Base-by-base conservation (phyloP, 2,888 invertebrate genomes). In the Phalera bucephala region DNA sequence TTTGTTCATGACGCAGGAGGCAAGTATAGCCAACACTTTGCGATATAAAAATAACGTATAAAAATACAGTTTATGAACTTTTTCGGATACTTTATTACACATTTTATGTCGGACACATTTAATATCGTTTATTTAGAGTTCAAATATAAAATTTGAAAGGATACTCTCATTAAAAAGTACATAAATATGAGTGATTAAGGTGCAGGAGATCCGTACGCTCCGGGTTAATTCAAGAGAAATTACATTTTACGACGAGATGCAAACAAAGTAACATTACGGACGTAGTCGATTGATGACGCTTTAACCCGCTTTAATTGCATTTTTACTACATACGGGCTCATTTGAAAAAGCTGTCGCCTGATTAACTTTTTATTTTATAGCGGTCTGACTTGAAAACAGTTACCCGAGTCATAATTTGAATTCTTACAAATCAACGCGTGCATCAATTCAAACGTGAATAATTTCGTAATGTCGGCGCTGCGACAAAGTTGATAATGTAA, bases 151-250 rank as follows among this genome's bases (percentile, higher is more conserved):
- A 58, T 53, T 69, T 62, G 59, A 71, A 67, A 71, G 69, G 69
- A 69, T 68, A 67, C 68, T 77, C 79, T 78, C 70, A 80, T 80
- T 79, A 79, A 65, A 85, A 83, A 61, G 61, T 71, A 64, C 76
- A 84, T 85, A 84, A 85, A 84, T 76, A 71, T 75, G 76, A 80
- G 73, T 80, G 80, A 87, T 84, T 79, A 81, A 82, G 74, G 79
- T 64, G 74, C n/a, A n/a, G n/a, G 77, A 75, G 70, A 73, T 71
- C 80, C 55, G 80, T 64, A 40, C 49, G 55, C 56, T 45, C 56
- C 57, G 67, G 64, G 67, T 62, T 57, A 55, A 67, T 71, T 71
- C 67, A 52, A 57, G 62, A 72, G 71, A 70, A 64, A 78, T 76
- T 70, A 72, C 62, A 50, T 72, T 80, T 81, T 79, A 79, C 64